Base-by-base conservation (phyloP, 2,888 invertebrate species). In the Lamellibrachia columna region DNA sequence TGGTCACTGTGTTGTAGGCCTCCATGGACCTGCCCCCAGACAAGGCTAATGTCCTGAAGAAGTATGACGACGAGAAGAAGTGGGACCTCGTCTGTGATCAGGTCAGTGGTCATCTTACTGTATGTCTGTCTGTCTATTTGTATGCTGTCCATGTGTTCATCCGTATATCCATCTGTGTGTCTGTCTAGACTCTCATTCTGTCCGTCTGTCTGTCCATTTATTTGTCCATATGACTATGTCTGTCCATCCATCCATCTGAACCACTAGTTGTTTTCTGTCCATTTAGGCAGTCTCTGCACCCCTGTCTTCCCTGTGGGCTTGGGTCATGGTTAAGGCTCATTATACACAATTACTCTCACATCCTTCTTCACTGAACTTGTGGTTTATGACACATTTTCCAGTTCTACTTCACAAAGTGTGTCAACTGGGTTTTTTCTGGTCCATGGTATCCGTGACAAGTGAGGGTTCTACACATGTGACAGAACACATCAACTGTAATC, bases 1-100 rank as follows among this genome's bases (percentile, higher is more conserved):
- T 75, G 60, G 3, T 75, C 2, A 11, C 6, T 75, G 40, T 40
- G 75, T 75, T 98, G 8, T 97, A 99, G 99, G 98, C 98, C 92
- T 99, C 99, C 93, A 99, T 99, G 99, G 99, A 99, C 97, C 97
- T 99, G 95, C 99, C 99, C 52, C 99, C 99, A 75, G 99, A 99
- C 97, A 99, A 99, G 97, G 99, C 99, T 95, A 99, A 99, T 97
- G 97, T 99, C 90, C 94, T 96, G 75, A 96, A 95, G 94, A 95
- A 95, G 91, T 99, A 99, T 97, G 99, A 99, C 97, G 98, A 98
- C 97, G 98, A 99, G 97, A 99, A 99, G 97, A 99, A 99, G 97
- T 99, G 99, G 99, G 99, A 99, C 97, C 98, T 99, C 97, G 99
- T 99, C 97, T 99, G 99, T 97, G 99, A 99, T 97, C 99, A 98